Evolutionary conservation across 2,888 invertebrate species (phyloP), one percentile per base, ranked within the genome.

Genomic region (Drosophila lutescens): DNA sequence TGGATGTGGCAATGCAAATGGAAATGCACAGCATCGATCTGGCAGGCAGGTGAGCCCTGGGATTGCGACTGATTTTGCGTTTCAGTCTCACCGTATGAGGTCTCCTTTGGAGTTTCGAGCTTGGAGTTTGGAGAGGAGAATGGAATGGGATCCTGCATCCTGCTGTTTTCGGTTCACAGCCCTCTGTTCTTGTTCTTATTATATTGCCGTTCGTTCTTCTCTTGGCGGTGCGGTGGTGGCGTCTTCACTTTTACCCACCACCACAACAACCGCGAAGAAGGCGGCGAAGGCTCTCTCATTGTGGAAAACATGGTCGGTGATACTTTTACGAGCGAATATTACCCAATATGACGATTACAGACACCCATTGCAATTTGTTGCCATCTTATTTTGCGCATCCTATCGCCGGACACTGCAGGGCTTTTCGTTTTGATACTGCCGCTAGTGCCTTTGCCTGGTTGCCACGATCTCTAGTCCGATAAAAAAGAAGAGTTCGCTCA

Each of bases 361-460:
- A 74, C 86, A 80, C 78, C 81, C 86, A 73, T 56, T 26, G 61
- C 81, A 84, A 81, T 81, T 81, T 87, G 81, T 85, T 81, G 81
- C 68, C 82, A 85, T 84, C 82, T 74, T 78, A 87, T 81, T 73
- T 87, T 84, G 26, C 79, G 63, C 85, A 84, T 76, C 82, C 81
- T 80, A 87, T 81, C 71, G 73, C 68, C 85, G 63, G 66, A 70
- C 81, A 72, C 81, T 70, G 86, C 81, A 81, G 81, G 81, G 87
- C 79, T 85, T 69, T 78, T 76, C 59, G 86, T 87, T 81, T 87
- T 85, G 87, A 81, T 87, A 85, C 63, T 73, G 85, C 81, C 86
- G 88, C 66, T 50, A 30, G 41, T 26, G 30, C 30, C 8, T 7
- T 7, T 20, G 41, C n/a, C 60, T 34, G 59, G 43, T 41, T 44